Evolutionary conservation across 2,888 invertebrate species (phyloP).

Genomic region (Cantharis rufa): DNA sequence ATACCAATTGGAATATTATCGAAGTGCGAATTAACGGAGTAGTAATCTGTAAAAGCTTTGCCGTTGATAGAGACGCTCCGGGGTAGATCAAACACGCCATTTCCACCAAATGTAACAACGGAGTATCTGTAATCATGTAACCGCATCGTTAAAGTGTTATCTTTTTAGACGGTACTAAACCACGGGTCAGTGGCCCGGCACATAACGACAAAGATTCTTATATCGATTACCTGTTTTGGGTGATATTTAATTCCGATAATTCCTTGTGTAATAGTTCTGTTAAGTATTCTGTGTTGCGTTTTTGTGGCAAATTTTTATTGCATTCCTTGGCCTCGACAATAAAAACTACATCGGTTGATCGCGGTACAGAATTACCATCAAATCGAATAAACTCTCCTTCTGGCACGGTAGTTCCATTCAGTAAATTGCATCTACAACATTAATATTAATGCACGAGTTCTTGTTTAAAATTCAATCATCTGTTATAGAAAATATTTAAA

Average conservation of each 20-base stretch:
- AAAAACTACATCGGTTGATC: constrained; percentile 84
- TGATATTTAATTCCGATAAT: constrained; percentile 62
- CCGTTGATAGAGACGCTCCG: constrained; percentile 64
- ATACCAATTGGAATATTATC: constrained; percentile 70
- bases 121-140: constrained; percentile 67
- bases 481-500: neutral
- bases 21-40: constrained; percentile 69
- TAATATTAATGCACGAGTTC: constrained; percentile 28
- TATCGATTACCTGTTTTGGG: constrained; percentile 65
- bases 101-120: constrained; percentile 74
- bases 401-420: constrained; percentile 69
- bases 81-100: constrained; percentile 72
- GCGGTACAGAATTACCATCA: constrained; percentile 62
- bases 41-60: constrained; percentile 68
- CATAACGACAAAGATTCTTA: constrained; percentile 21
- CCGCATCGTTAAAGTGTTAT: constrained; percentile 21
- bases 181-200: constrained; percentile 25
- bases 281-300: constrained; percentile 71
- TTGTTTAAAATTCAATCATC: constrained; percentile 3
- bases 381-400: constrained; percentile 77
- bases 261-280: constrained; percentile 71
- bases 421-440: constrained; percentile 66
- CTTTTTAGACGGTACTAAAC: constrained; percentile 9
- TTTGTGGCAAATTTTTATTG: constrained; percentile 70
- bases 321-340: constrained; percentile 86